Conservation (phyloP, 23 tunicate genomes). For the Ascidia mentula region DNA sequence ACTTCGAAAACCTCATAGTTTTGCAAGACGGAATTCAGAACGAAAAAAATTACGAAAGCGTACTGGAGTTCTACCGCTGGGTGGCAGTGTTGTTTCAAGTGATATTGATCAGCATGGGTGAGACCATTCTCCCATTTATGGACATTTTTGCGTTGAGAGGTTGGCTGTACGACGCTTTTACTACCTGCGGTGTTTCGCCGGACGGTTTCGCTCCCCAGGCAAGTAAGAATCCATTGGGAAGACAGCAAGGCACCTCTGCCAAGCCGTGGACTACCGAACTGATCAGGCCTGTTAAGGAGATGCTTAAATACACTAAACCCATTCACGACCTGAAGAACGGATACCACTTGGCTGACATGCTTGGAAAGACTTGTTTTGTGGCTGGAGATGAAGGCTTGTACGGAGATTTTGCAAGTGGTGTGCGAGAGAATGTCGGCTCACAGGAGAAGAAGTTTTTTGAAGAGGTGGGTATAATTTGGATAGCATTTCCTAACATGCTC, state of each 20-base stretch:
- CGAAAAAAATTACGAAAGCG: constrained; percentile 9
- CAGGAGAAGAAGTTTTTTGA: not conserved
- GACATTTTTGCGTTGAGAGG: constrained; percentile 4
- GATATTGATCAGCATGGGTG: constrained; percentile 15
- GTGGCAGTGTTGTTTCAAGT: constrained; percentile 25
- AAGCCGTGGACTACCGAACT: not conserved
- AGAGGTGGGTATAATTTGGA: not conserved
- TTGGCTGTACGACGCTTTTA: not conserved
- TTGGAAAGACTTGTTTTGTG: constrained; percentile 16
- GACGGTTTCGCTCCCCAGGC: not conserved
- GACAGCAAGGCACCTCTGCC: not conserved
- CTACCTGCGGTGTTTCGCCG: not conserved
- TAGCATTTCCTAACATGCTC: too few species aligned
- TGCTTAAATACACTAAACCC: not conserved
- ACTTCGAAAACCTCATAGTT: constrained; percentile 16
- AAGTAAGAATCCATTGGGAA: not conserved
- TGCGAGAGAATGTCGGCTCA: not conserved
- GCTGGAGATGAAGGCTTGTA: constrained; percentile 25
- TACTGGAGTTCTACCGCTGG: constrained; percentile 36
- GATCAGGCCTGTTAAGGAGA: constrained; percentile 28
- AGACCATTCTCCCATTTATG: constrained; percentile 1
- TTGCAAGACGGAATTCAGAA: constrained; percentile 21
- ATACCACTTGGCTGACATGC: constrained; percentile 4
- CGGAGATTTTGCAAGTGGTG: constrained; percentile 16
- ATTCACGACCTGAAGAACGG: not conserved